A percentile compares a stretch with the other conserved stretches of the same genome.
phyloP scores from a whole-genome alignment of 1,140 invertebrate species.

The Mycetomoellerius zeteki region DNA sequence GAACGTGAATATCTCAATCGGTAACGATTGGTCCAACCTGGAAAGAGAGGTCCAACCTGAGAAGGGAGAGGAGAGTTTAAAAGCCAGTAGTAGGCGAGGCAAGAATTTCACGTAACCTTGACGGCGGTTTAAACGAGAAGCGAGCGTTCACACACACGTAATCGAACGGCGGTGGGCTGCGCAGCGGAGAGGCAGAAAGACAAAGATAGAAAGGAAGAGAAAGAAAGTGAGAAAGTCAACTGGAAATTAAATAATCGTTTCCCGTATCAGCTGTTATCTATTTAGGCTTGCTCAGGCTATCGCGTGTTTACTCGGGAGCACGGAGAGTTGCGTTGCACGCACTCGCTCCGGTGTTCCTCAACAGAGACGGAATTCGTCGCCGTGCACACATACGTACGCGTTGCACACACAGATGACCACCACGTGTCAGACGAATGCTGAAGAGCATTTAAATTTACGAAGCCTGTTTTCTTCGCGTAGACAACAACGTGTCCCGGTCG shows the following conservation, averaged over 20 bases:
- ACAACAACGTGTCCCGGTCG: background rate
- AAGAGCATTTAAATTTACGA: slow-evolving; percentile 58
- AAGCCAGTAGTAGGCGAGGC: slow-evolving; percentile 40
- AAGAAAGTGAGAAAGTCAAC: slow-evolving; percentile 48
- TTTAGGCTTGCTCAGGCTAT: slow-evolving; percentile 80
- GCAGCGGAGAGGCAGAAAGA: background rate
- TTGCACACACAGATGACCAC: slow-evolving; percentile 8
- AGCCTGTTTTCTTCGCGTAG: slow-evolving; percentile 41
- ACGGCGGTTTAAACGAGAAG: slow-evolving; percentile 58
- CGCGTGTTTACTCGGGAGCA: slow-evolving; percentile 75
- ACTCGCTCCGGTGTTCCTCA: slow-evolving; percentile 57
- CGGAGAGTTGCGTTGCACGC: slow-evolving; percentile 39
- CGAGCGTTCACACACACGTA: background rate
- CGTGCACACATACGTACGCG: background rate
- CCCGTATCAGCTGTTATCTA: slow-evolving; percentile 80
- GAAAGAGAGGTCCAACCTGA: slow-evolving; percentile 3
- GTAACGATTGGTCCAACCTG: too few species aligned
- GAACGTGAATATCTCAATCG: background rate
- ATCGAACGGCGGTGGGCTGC: slow-evolving; percentile 23
- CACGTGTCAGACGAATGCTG: slow-evolving; percentile 14
- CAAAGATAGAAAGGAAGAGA: slow-evolving; percentile 34
- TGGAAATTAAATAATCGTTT: slow-evolving; percentile 78
- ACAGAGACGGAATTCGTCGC: slow-evolving; percentile 45
- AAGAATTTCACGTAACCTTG: slow-evolving; percentile 61
- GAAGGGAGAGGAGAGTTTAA: slow-evolving; percentile 36